Conservation (phyloP, 2,888 invertebrate genomes). For the Ecdyonurus torrentis region DNA sequence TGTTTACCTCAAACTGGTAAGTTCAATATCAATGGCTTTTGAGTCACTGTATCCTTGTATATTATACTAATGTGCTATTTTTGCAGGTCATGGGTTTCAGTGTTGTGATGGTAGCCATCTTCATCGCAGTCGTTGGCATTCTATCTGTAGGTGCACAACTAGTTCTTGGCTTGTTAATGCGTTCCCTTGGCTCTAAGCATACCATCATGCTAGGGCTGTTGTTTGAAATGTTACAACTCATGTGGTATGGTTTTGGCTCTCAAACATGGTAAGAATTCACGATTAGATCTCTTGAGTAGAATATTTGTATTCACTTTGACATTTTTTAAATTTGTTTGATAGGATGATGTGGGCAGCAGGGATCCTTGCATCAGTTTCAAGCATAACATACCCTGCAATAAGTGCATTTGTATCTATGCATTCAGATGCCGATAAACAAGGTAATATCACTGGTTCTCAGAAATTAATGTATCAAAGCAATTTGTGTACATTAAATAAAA, state of each 20-base stretch:
- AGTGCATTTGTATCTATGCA: conserved; percentile 97
- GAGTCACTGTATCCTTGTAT: conserved; percentile 2
- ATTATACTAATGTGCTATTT: conserved; percentile 11
- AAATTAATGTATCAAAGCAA: too few relatives aligned
- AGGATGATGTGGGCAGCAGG: conserved; percentile 99
- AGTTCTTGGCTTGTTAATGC: conserved; percentile 66
- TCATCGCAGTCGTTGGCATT: conserved; percentile 93
- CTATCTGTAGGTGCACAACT: conserved; percentile 92
- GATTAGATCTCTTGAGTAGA: neutral
- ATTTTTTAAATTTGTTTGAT: conserved; percentile 9
- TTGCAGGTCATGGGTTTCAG: conserved; percentile 79
- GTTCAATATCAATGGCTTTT: conserved; percentile 16
- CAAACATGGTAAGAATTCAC: conserved; percentile 65
- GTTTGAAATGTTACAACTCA: conserved; percentile 91
- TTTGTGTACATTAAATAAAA: too few relatives aligned
- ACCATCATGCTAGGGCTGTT: conserved; percentile 93
- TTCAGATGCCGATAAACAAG: conserved; percentile 95
- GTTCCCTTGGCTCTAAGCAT: conserved; percentile 81
- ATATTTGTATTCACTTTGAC: conserved; percentile 5
- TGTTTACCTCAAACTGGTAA: conserved; percentile 87
- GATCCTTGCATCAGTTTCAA: conserved; percentile 84
- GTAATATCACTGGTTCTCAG: too few relatives aligned
- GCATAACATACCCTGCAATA: conserved; percentile 96
- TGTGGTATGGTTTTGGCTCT: conserved; percentile 95
- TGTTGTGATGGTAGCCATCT: conserved; percentile 87